A percentile compares a stretch with the other conserved stretches of the same genome.
These are phyloP conservation scores for Hypanus sabinus DNA, from an alignment of 2,113 vertebrate genomes.

Conservation along the genomic window DNA sequence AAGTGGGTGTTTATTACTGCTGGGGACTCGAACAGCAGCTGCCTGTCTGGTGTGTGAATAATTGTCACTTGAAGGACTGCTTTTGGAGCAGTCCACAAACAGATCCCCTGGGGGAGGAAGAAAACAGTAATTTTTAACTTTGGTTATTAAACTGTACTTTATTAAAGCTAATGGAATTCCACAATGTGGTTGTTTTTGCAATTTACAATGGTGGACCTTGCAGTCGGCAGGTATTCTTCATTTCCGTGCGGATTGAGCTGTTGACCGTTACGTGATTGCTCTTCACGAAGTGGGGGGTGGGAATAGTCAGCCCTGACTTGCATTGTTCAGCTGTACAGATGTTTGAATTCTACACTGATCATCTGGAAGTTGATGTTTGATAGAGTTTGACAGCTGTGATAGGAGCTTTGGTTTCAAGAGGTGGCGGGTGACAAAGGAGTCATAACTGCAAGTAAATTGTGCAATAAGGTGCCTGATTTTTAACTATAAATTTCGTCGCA, in stretches of 20 bases:
- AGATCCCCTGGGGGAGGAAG: background rate
- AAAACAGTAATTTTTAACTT: background rate
- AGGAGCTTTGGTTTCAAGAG: background rate
- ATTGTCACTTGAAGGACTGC: background rate
- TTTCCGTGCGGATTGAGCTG: background rate
- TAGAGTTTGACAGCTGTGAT: background rate
- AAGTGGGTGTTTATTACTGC: background rate
- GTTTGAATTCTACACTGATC: background rate
- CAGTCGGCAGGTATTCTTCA: background rate
- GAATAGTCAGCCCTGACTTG: background rate
- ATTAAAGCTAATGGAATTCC: background rate
- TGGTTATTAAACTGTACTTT: background rate
- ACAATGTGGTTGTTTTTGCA: background rate
- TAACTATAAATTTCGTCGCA: background rate
- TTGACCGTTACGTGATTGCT: background rate
- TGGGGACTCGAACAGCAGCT: too few relatives aligned
- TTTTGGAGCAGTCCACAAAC: background rate
- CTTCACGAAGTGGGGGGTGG: background rate
- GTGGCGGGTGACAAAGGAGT: background rate
- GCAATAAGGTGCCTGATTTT: background rate
- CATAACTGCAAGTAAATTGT: background rate
- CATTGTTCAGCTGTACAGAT: background rate
- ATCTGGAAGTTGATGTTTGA: background rate
- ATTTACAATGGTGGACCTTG: background rate
- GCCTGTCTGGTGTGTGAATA: too few relatives aligned